Evolutionary conservation across 1,140 invertebrate species (phyloP).

Genomic region (Limonius californicus): DNA sequence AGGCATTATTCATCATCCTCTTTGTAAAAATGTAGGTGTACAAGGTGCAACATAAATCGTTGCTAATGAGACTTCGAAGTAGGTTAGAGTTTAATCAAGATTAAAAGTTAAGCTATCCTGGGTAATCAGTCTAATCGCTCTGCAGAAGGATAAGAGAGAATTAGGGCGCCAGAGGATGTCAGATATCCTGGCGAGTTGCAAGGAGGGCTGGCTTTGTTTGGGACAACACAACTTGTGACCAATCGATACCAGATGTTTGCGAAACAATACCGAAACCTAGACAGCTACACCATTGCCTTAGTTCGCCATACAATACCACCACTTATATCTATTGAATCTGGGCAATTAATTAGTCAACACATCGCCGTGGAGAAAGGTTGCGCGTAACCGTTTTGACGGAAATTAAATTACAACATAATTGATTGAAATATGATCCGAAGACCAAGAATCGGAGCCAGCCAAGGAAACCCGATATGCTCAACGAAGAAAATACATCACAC

Average conservation of each 20-base stretch:
- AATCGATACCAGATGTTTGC: constrained; percentile 23
- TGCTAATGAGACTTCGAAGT: constrained; percentile 27
- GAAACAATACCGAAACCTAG: constrained; percentile 18
- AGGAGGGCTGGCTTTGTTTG: constrained; percentile 1
- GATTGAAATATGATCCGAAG: neutral
- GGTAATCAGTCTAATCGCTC: constrained; percentile 23
- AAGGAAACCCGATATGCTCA: no score
- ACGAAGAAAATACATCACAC: no score
- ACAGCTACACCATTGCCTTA: neutral
- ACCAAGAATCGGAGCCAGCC: neutral
- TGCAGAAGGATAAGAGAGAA: constrained; percentile 16
- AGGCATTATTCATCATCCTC: no score
- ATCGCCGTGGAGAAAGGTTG: neutral
- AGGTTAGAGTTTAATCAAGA: constrained; percentile 30
- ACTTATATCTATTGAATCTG: neutral
- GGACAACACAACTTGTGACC: constrained; percentile 7
- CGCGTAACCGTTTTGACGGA: constrained; percentile 3
- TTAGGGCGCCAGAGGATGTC: constrained; percentile 21
- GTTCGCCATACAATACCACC: neutral
- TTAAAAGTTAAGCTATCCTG: constrained; percentile 30
- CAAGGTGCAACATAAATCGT: constrained; percentile 26
- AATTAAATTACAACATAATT: constrained; percentile 5
- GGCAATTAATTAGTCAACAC: constrained; percentile 13
- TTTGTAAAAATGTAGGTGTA: neutral
- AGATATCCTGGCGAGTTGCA: constrained; percentile 13